A percentile compares a stretch with the other conserved stretches of the same genome.
phyloP scores from a whole-genome alignment of 1,140 invertebrate species.

The Callitettix versicolor region DNA sequence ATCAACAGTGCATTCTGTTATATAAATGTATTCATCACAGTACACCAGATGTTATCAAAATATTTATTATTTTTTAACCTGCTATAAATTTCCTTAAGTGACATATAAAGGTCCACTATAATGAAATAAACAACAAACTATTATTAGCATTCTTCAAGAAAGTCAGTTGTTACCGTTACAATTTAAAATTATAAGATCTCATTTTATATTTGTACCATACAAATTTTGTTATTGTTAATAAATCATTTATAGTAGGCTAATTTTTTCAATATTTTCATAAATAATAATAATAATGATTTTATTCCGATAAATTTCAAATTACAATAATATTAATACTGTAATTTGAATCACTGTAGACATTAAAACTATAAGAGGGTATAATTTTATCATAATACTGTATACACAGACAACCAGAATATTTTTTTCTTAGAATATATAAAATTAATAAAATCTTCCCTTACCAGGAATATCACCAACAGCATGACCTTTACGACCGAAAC shows the following conservation, averaged over 20 bases:
- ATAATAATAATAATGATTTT: neutral
- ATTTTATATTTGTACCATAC: neutral
- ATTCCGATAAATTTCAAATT: neutral
- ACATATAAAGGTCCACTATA: too few species aligned
- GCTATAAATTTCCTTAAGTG: too few species aligned
- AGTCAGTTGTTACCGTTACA: neutral
- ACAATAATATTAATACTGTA: too few species aligned
- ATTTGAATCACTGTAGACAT: too few species aligned
- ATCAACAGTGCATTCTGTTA: constrained; percentile 6
- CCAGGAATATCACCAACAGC: constrained; percentile 99
- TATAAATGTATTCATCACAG: constrained; percentile 10
- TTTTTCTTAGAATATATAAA: too few species aligned
- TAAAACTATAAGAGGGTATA: too few species aligned
- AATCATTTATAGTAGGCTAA: too few species aligned
- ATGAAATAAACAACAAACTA: too few species aligned
- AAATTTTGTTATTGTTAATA: too few species aligned
- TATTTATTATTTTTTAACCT: too few species aligned
- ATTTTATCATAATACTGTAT: neutral
- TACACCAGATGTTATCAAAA: neutral
- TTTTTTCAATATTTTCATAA: neutral
- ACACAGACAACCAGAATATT: neutral
- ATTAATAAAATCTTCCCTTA: constrained; percentile 19
- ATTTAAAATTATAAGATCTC: neutral
- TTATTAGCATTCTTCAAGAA: neutral
- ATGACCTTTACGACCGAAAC: constrained; percentile 99